Percentiles rank a stretch among this genome's conserved stretches.
Conservation (phyloP, 2,888 invertebrate genomes). For the Pyrrhia umbra region DNA sequence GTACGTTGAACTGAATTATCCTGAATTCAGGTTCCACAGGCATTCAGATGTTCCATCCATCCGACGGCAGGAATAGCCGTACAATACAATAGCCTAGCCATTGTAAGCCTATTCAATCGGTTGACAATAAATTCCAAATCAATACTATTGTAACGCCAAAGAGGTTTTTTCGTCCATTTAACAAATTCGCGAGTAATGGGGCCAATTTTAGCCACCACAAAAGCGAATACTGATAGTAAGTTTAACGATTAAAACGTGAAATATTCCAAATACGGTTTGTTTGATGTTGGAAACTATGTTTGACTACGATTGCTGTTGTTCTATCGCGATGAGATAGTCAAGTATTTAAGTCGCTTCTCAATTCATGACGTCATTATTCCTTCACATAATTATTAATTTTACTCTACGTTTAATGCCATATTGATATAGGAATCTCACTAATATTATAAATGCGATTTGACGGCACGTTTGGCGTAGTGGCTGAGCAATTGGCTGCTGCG, state of each 20-base stretch:
- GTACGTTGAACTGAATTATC: slow-evolving; percentile 7
- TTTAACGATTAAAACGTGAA: slow-evolving; percentile 12
- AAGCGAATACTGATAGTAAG: slow-evolving; percentile 37
- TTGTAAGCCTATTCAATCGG: slow-evolving; percentile 43
- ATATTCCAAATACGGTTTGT: background rate
- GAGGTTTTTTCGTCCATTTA: slow-evolving; percentile 57
- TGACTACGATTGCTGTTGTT: background rate
- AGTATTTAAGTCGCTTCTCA: too few species aligned
- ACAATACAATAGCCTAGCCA: slow-evolving; percentile 34
- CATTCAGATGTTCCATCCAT: slow-evolving; percentile 41
- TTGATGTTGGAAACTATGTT: slow-evolving; percentile 2
- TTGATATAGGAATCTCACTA: too few species aligned
- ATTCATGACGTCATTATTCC: too few species aligned
- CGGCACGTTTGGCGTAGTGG: too few species aligned
- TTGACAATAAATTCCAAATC: slow-evolving; percentile 61
- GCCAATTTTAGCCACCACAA: slow-evolving; percentile 53
- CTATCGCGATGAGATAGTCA: background rate
- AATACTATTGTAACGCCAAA: slow-evolving; percentile 56
- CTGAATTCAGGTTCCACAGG: slow-evolving; percentile 25
- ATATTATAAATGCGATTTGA: too few species aligned
- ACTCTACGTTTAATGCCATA: too few species aligned
- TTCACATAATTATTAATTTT: too few species aligned
- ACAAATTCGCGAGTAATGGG: slow-evolving; percentile 57
- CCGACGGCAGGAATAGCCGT: slow-evolving; percentile 17
- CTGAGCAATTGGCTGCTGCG: too few species aligned